A percentile compares a stretch with the other conserved stretches of the same genome.
phyloP scores from a whole-genome alignment of 2,888 invertebrate genomes.

The Torymus auratus region DNA sequence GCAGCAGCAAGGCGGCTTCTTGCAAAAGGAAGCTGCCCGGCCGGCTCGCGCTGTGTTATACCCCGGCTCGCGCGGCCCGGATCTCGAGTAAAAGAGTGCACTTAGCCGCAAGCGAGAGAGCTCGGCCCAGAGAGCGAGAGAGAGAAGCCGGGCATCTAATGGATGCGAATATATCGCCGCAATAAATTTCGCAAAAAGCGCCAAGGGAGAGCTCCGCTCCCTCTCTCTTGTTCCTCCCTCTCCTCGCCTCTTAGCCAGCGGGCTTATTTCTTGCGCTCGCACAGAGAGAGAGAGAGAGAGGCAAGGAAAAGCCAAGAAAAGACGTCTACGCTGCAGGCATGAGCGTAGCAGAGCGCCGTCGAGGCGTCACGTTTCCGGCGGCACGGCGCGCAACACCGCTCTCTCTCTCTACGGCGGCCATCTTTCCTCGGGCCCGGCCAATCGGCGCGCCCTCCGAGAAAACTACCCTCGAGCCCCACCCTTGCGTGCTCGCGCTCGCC shows the following conservation, averaged over 20 bases:
- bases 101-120: constrained; percentile 58
- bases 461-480: constrained; percentile 73
- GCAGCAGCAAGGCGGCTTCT: too few relatives aligned
- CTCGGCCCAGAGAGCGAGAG: constrained; percentile 59
- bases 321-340: constrained; percentile 62
- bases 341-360: constrained; percentile 9
- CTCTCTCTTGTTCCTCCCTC: constrained; percentile 56
- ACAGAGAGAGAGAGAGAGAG: constrained; percentile 26
- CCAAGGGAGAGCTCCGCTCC: constrained; percentile 56
- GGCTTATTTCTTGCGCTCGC: constrained; percentile 64
- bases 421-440: constrained; percentile 70
- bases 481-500: constrained; percentile 44
- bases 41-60: too few relatives aligned
- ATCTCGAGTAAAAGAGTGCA: constrained; percentile 63
- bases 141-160: constrained; percentile 70
- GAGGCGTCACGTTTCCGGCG: constrained; percentile 72
- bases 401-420: constrained; percentile 74
- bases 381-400: not conserved
- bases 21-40: too few relatives aligned
- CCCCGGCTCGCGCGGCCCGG: constrained; percentile 45
- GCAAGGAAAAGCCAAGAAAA: constrained; percentile 63
- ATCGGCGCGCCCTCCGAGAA: constrained; percentile 65
- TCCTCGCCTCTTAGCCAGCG: constrained; percentile 59
- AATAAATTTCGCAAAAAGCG: constrained; percentile 76
- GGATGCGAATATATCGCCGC: constrained; percentile 77